Evolutionary conservation across 2,113 vertebrate species (phyloP).

Genomic region (Pseudonaja textilis): DNA sequence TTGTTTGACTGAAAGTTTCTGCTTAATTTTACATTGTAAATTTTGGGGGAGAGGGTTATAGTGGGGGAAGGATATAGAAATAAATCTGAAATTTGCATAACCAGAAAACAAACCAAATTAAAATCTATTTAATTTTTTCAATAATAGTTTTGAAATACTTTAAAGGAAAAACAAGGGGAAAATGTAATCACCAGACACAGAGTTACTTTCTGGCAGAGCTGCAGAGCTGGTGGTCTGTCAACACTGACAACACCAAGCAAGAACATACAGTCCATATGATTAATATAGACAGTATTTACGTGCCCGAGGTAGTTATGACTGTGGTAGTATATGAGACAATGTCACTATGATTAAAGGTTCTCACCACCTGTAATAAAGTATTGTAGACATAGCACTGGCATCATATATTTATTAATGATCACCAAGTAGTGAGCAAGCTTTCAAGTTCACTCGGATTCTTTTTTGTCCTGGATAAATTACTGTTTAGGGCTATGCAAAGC

Average conservation of each 20-base stretch:
- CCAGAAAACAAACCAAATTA: not conserved
- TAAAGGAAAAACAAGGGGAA: not conserved
- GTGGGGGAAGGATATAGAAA: not conserved
- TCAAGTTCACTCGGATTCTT: not conserved
- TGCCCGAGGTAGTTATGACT: not conserved
- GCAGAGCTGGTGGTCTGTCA: not conserved
- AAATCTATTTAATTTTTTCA: rapidly evolving
- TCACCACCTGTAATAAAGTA: not conserved
- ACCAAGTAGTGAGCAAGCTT: not conserved
- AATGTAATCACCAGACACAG: not conserved
- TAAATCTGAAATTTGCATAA: not conserved
- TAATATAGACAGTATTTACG: not conserved
- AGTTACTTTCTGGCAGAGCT: not conserved
- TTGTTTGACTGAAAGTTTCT: not conserved
- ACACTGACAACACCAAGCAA: not conserved
- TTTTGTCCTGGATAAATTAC: not conserved
- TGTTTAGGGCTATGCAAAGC: not conserved
- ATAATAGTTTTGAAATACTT: not conserved
- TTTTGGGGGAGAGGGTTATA: not conserved
- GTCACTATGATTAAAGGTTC: not conserved
- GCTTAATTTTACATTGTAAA: not conserved
- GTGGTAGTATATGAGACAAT: not conserved
- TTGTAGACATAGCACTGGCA: not conserved
- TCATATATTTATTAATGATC: not conserved
- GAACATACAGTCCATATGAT: not conserved